A percentile compares a stretch with the other conserved stretches of the same genome.
phyloP scores from a whole-genome alignment of 2,888 invertebrate species.

The Anthophora plumipes region DNA sequence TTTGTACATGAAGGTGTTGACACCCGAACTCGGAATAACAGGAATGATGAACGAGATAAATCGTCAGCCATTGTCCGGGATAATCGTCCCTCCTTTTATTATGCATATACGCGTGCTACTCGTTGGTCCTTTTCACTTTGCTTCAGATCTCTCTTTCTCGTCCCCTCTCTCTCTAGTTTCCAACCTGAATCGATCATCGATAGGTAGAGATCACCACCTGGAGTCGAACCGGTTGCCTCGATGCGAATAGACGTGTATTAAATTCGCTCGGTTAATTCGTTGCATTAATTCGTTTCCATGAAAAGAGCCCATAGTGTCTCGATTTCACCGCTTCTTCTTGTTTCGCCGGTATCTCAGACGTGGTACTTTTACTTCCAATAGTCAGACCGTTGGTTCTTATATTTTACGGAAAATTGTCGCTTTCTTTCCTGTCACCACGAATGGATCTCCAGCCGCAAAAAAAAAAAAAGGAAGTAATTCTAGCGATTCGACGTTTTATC shows the following conservation, averaged over 20 bases:
- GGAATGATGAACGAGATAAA: constrained; percentile 28
- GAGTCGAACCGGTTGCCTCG: constrained; percentile 49
- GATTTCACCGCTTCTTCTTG: neutral
- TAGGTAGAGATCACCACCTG: constrained; percentile 50
- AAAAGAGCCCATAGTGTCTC: constrained; percentile 13
- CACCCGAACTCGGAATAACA: neutral
- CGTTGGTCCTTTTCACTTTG: constrained; percentile 41
- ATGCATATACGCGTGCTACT: constrained; percentile 42
- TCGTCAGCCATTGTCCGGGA: constrained; percentile 35
- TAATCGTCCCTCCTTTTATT: constrained; percentile 48
- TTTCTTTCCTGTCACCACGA: neutral
- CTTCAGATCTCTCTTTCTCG: constrained; percentile 17
- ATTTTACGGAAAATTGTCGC: neutral
- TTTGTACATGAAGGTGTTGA: neutral
- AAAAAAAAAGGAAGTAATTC: neutral
- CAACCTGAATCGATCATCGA: constrained; percentile 41
- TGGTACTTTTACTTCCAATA: neutral
- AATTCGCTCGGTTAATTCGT: constrained; percentile 42
- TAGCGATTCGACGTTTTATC: neutral
- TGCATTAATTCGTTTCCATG: constrained; percentile 50
- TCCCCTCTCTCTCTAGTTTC: neutral
- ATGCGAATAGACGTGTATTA: constrained; percentile 33
- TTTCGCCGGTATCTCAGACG: neutral
- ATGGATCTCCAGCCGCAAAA: neutral
- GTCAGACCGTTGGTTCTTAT: neutral